phyloP scores from a whole-genome alignment of 2,113 vertebrate genomes.

The Silurus asotus region DNA sequence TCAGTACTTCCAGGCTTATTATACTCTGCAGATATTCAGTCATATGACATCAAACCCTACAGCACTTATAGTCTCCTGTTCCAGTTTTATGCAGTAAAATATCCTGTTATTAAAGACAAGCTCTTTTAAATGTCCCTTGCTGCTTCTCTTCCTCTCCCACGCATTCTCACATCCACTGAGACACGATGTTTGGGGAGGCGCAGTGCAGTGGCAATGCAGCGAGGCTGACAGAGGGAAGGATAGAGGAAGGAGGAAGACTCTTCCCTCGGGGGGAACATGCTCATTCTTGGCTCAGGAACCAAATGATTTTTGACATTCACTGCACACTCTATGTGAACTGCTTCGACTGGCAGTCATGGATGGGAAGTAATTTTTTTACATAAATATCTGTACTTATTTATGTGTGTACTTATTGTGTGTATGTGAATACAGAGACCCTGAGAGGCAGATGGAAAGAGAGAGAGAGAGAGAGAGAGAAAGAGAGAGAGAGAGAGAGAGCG shows the following conservation, averaged over 20 bases:
- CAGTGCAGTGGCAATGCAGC: constrained; percentile 29
- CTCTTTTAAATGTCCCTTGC: constrained; percentile 14
- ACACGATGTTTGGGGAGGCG: constrained; percentile 12
- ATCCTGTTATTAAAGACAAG: constrained; percentile 1
- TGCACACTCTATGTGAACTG: constrained; percentile 32
- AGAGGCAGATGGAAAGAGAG: neutral
- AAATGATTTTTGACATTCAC: constrained; percentile 50
- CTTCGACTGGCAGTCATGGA: constrained; percentile 19
- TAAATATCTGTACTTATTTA: too few species aligned
- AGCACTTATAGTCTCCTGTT: neutral
- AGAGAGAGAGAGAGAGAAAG: neutral
- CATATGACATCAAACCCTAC: neutral
- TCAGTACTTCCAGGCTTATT: neutral
- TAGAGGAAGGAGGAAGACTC: constrained; percentile 25
- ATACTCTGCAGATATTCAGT: neutral
- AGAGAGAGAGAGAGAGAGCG: neutral
- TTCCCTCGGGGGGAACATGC: constrained; percentile 26
- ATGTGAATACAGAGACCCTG: neutral
- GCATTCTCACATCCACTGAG: constrained; percentile 22
- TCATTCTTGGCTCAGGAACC: constrained; percentile 35
- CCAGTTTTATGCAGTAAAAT: neutral
- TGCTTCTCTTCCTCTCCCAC: constrained; percentile 34
- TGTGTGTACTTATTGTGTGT: too few species aligned
- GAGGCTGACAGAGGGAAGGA: constrained; percentile 22
- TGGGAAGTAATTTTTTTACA: too few species aligned